Conservation (phyloP, 1,140 invertebrate species). For the Atta colombica region DNA sequence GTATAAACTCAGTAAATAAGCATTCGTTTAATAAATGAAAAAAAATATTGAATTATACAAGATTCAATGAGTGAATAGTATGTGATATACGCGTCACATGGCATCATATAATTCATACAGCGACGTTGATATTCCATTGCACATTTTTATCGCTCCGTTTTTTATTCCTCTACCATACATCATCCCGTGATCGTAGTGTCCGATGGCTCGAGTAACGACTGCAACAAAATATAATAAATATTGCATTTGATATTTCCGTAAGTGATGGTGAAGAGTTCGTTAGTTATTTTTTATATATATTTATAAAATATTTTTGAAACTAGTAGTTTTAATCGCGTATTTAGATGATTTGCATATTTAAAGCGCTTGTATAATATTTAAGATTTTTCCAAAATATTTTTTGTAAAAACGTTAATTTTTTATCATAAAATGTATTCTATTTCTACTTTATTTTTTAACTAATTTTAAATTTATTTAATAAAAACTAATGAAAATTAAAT, state of each 20-base stretch:
- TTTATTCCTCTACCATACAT: slow-evolving; percentile 39
- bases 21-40: background rate
- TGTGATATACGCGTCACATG: slow-evolving; percentile 2
- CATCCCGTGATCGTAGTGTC: slow-evolving; percentile 31
- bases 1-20: slow-evolving; percentile 3
- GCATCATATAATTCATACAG: slow-evolving; percentile 49
- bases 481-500: background rate
- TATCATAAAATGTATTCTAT: background rate
- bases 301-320: background rate
- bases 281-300: slow-evolving; percentile 22
- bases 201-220: slow-evolving; percentile 45
- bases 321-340: slow-evolving; percentile 1
- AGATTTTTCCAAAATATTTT: background rate
- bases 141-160: slow-evolving; percentile 50
- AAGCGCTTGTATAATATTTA: background rate
- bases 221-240: slow-evolving; percentile 57
- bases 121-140: slow-evolving; percentile 45
- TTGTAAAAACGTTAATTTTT: background rate
- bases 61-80: slow-evolving; percentile 25
- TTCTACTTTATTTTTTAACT: background rate
- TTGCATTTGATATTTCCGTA: slow-evolving; percentile 39
- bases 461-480: background rate
- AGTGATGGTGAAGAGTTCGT: slow-evolving; percentile 17
- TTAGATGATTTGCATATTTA: background rate
- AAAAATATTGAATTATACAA: slow-evolving; percentile 11